These are phyloP conservation scores for Drosophila tropicalis DNA, from an alignment of 1,140 invertebrate genomes.

Conservation along the genomic window DNA sequence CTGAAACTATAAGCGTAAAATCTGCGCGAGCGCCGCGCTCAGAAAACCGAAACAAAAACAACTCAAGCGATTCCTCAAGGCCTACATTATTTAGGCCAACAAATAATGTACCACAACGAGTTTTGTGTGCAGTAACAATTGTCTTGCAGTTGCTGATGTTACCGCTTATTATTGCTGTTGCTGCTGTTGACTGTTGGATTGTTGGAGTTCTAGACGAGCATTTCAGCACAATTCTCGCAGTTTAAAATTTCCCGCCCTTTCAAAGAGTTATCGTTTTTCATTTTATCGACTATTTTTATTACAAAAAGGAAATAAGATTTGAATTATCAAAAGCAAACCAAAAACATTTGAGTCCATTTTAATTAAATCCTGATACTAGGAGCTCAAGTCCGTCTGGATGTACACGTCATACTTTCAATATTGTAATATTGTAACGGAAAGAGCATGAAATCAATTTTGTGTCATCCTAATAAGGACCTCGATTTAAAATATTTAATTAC, in stretches of 20 bases:
- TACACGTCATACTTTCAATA: no score
- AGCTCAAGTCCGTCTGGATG: no score
- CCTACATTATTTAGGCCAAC: constrained; percentile 78
- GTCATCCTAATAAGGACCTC: no score
- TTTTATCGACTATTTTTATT: not conserved
- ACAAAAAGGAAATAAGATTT: no score
- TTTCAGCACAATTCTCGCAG: not conserved
- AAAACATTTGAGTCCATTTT: no score
- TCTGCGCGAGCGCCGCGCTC: constrained; percentile 45
- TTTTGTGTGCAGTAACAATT: constrained; percentile 45
- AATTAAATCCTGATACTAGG: no score
- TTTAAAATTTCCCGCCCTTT: not conserved
- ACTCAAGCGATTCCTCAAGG: constrained; percentile 80
- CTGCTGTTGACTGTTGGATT: not conserved
- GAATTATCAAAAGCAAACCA: no score
- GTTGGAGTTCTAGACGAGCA: constrained; percentile 28
- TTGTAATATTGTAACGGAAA: no score
- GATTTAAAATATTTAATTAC: no score
- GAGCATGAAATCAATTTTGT: no score
- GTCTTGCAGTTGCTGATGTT: constrained; percentile 2
- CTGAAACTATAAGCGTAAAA: constrained; percentile 49
- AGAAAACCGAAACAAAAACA: constrained; percentile 66
- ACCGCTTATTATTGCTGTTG: not conserved
- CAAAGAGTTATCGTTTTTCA: not conserved
- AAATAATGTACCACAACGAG: constrained; percentile 71